A percentile compares a stretch with the other conserved stretches of the same genome.
These are phyloP conservation scores for Hipposideros larvatus DNA, from an alignment of 2,797 vertebrate genomes.

Conservation along the genomic window DNA sequence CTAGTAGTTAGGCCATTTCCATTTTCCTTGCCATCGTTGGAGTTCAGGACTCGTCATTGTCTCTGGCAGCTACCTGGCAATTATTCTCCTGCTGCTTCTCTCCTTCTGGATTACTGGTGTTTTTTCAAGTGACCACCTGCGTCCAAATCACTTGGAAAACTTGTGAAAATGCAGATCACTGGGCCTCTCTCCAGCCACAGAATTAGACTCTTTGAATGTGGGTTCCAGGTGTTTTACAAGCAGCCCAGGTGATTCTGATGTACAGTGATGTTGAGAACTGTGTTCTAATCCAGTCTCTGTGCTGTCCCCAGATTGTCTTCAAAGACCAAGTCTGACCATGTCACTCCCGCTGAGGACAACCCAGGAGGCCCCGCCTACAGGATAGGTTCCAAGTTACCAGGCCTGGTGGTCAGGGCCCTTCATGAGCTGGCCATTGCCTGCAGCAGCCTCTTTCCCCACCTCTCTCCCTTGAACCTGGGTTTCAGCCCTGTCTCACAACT, in stretches of 20 bases:
- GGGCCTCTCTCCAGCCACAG: neutral
- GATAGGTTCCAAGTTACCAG: neutral
- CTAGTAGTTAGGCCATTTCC: neutral
- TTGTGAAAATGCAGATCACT: neutral
- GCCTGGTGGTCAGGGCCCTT: neutral
- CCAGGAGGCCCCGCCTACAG: neutral
- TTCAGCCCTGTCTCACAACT: neutral
- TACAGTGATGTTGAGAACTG: neutral
- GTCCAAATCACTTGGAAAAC: neutral
- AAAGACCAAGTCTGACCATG: neutral
- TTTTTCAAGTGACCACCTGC: neutral
- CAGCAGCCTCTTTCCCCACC: neutral
- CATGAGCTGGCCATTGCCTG: neutral
- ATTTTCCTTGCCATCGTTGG: neutral
- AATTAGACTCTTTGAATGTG: neutral
- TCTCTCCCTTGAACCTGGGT: neutral
- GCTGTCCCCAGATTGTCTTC: neutral
- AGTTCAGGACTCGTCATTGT: neutral
- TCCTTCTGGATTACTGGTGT: neutral
- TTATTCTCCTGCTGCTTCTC: neutral
- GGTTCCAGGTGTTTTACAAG: neutral
- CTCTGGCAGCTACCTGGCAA: neutral
- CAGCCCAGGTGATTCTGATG: neutral
- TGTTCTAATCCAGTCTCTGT: neutral
- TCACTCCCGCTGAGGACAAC: neutral